Evolutionary conservation across 2,113 vertebrate genomes (phyloP).

Genomic region (Peromyscus maniculatus): DNA sequence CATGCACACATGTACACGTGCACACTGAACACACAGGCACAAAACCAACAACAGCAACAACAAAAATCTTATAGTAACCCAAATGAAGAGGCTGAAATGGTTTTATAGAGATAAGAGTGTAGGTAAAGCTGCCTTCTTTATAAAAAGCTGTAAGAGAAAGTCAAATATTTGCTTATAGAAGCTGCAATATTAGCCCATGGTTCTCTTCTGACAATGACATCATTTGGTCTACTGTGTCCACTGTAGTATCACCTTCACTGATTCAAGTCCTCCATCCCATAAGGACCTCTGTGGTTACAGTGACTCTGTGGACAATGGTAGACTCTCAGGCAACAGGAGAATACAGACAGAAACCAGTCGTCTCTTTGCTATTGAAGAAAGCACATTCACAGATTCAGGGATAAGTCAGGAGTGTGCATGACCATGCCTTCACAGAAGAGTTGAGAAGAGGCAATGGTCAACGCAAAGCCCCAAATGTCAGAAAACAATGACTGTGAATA

Average conservation of each 20-base stretch:
- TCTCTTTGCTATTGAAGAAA: neutral
- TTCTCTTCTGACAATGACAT: neutral
- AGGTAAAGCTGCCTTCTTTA: neutral
- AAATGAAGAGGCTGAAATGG: neutral
- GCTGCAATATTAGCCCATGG: neutral
- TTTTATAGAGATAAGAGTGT: neutral
- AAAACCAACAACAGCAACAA: neutral
- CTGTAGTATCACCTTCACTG: neutral
- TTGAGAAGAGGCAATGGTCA: neutral
- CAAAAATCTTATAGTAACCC: neutral
- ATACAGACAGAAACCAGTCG: neutral
- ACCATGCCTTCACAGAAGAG: neutral
- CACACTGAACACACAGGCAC: neutral
- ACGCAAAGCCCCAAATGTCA: neutral
- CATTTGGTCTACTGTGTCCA: neutral
- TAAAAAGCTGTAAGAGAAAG: neutral
- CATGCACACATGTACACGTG: too few relatives aligned
- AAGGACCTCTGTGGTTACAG: neutral
- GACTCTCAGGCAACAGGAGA: neutral
- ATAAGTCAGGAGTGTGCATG: neutral
- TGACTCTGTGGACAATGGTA: neutral
- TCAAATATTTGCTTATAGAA: neutral
- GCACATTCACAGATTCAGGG: neutral
- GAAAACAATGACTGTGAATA: neutral
- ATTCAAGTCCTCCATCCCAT: neutral